These are phyloP conservation scores for Loriculus beryllinus DNA, from an alignment of 2,797 vertebrate genomes.

Conservation along the genomic window DNA sequence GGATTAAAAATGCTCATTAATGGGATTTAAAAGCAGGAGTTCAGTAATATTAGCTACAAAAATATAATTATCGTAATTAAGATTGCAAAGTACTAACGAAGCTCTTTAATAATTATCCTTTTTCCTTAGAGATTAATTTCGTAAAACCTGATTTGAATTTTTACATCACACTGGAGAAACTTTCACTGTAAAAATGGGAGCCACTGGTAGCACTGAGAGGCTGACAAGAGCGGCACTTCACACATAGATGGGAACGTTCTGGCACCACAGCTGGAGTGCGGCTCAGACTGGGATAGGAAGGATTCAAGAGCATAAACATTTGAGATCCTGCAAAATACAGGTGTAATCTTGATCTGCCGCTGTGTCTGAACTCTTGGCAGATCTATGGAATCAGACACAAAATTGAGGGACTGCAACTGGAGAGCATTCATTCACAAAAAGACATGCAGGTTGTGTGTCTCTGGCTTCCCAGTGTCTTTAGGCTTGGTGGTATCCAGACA, in stretches of 20 bases:
- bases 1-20: conserved; percentile 57
- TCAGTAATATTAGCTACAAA: conserved; percentile 64
- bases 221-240: not conserved
- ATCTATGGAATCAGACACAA: not conserved
- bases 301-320: not conserved
- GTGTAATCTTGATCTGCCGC: not conserved
- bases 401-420: fast-evolving
- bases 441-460: not conserved
- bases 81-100: conserved; percentile 63
- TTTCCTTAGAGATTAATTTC: conserved; percentile 52
- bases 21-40: conserved; percentile 63
- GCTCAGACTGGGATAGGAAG: not conserved
- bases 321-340: not conserved
- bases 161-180: not conserved
- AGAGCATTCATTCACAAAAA: not conserved
- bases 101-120: conserved; percentile 63
- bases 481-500: not conserved
- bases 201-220: not conserved
- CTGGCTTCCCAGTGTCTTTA: not conserved
- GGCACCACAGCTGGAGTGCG: not conserved
- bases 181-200: not conserved
- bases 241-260: fast-evolving
- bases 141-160: conserved; percentile 63
- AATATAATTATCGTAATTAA: conserved; percentile 72
- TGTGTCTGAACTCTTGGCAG: not conserved